phyloP scores from a whole-genome alignment of 2,797 vertebrate genomes.

The Helostoma temminkii region DNA sequence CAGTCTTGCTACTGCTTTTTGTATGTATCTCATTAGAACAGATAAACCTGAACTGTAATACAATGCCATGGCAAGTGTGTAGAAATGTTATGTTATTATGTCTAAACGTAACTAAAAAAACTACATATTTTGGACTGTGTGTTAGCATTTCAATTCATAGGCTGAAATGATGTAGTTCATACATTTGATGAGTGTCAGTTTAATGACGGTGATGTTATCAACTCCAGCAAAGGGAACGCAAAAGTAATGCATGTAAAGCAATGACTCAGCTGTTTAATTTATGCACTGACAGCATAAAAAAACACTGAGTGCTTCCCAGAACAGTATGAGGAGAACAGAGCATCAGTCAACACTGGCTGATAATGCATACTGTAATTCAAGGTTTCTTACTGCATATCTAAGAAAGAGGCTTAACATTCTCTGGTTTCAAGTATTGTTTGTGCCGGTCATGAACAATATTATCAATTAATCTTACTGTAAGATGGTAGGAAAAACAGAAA shows the following conservation, averaged over 20 bases:
- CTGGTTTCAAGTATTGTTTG: too few relatives aligned
- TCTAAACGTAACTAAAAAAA: not conserved
- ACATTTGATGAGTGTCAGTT: constrained; percentile 28
- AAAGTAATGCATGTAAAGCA: constrained; percentile 4
- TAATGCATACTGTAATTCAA: constrained; percentile 4
- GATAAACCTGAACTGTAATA: too few relatives aligned
- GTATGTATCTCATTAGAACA: too few relatives aligned
- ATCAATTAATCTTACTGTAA: too few relatives aligned
- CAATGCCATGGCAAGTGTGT: not conserved
- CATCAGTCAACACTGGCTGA: not conserved
- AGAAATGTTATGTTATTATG: not conserved
- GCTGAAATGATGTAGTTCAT: constrained; percentile 22
- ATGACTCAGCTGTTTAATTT: constrained; percentile 33
- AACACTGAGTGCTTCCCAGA: constrained; percentile 12
- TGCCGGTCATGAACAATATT: too few relatives aligned
- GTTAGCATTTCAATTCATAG: constrained; percentile 2
- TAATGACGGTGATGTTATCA: constrained; percentile 25
- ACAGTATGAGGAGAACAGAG: constrained; percentile 12
- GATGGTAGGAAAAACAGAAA: too few relatives aligned
- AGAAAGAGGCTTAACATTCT: too few relatives aligned
- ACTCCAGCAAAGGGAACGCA: constrained; percentile 31
- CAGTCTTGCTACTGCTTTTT: too few relatives aligned
- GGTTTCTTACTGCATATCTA: too few relatives aligned
- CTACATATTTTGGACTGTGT: not conserved
- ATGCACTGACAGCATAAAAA: constrained; percentile 14